Evolutionary conservation across 30 jellyfish, hydroid and myxozoan species (phyloP), one percentile per base, ranked within the genome.

Genomic region (Cassiopea andromeda): DNA sequence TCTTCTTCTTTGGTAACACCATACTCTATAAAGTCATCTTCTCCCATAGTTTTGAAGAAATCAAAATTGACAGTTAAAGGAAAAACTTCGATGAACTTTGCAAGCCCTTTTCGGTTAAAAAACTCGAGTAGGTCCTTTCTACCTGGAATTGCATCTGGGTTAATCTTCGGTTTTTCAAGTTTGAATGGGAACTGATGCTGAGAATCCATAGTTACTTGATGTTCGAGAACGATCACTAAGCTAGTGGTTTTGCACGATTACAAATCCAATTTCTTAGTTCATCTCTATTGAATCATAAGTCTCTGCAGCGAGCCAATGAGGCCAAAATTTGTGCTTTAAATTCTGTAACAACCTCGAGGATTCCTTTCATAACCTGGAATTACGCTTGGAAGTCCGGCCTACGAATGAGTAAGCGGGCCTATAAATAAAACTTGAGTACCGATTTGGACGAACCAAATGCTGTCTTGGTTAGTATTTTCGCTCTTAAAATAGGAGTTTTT

Each of bases 11-110:
- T 79, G 45, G 97, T 49, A 7, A 95, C 85, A 17, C 99, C 99
- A 91, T 95, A 95, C 47, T 95, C 99, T 54, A 44, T 72, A 83
- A 95, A 95, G 85, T 95, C 99, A 46, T 95, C 99, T 74, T 91
- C 99, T 43, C 92, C 92, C 99, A 95, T 95, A 1, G 99, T 95
- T 73, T 91, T 90, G 92, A 95, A 95, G 74, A 68, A 95, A 66
- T 87, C 97, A 84, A 95, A 91, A 90, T 82, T 87, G 18, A 95
- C 97, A 17, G 97, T 95, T 73, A 58, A 81, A 1, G 98, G 98
- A 54, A 95, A 95, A 7, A 90, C 92, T 59, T 95, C 99, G 16
- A 95, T 81, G 72, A 72, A 91, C 48, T 87, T 86, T 3, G 87
- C 66, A 18, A 95, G 72, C 0, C 87, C 60, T 27, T 90, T 82